Evolutionary conservation across 2,888 invertebrate genomes (phyloP), one percentile per base, ranked within the genome.

Genomic region (Elgonia sp.): DNA sequence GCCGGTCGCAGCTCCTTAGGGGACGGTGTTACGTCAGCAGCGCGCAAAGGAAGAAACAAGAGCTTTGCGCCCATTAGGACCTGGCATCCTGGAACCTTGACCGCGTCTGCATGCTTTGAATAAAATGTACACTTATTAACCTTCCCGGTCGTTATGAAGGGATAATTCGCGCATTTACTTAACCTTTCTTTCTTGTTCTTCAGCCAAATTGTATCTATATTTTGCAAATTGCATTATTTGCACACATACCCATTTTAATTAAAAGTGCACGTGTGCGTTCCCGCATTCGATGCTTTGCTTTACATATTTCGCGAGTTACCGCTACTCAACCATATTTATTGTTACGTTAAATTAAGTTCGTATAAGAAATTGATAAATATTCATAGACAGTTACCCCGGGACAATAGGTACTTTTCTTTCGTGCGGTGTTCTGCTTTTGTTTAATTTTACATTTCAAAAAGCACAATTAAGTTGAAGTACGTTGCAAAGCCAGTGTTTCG

Each of bases 1-100:
- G 82, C 89, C 81, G 72, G 77, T 83, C 76, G 72, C 80, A 72
- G 77, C 63, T 77, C 67, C 60, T 67, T 57, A 63, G 79, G 84
- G 77, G 70, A 81, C 86, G 84, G 57, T 69, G 67, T 84, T 89
- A 82, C 69, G 80, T 84, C 75, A 84, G 62, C 70, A 29, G 40
- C 69, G 29, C 37, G 40, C 18, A 77, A 60, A 57, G 83, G 65
- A 85, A 76, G 42, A 65, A 46, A 40, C 62, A 21, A 69, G 86
- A 79, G 83, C 83, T 88, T 85, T 88, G 82, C 88, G 67, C 75
- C 75, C 83, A 86, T 88, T 88, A 79, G 85, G 69, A 65, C 81
- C 69, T 39, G 65, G 84, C 84, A 84, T 84, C 84, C 84, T 85
- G 85, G 69, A 88, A 86, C 88, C 86, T 88, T 88, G 88, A 88